A percentile compares a stretch with the other conserved stretches of the same genome.
These are phyloP conservation scores for Anarsia innoxiella DNA, from an alignment of 2,888 invertebrate genomes.

Conservation along the genomic window DNA sequence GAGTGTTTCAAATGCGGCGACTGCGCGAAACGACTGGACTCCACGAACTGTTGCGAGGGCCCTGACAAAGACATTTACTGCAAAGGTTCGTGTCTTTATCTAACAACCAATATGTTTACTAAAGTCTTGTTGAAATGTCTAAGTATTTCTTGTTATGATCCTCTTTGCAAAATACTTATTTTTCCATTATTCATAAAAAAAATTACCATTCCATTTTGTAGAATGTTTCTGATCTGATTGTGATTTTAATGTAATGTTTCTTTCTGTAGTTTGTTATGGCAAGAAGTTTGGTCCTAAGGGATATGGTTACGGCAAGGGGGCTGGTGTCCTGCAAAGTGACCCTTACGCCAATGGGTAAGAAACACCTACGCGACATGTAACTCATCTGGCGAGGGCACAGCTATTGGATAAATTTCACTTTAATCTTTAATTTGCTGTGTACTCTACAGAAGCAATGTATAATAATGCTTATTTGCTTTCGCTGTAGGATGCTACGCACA, in stretches of 20 bases:
- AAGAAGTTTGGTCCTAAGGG: constrained; percentile 98
- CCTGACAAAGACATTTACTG: constrained; percentile 97
- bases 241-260: constrained; percentile 43
- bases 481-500: constrained; percentile 94
- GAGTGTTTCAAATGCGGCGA: constrained; percentile 95
- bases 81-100: constrained; percentile 82
- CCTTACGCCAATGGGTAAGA: constrained; percentile 88
- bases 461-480: constrained; percentile 65
- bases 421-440: constrained; percentile 33
- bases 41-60: constrained; percentile 93
- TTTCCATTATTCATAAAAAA: background rate
- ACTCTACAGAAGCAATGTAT: constrained; percentile 42
- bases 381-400: constrained; percentile 63
- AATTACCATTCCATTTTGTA: too few relatives aligned
- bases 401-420: constrained; percentile 24
- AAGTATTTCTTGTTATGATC: constrained; percentile 22
- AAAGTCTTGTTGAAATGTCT: too few relatives aligned
- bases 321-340: constrained; percentile 94
- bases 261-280: constrained; percentile 90
- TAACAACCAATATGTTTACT: constrained; percentile 18
- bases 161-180: constrained; percentile 13
- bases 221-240: constrained; percentile 8
- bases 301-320: constrained; percentile 98
- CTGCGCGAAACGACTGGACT: constrained; percentile 91
- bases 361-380: constrained; percentile 40